These are phyloP conservation scores for Muscidifurax raptorellus DNA, from an alignment of 1,140 invertebrate genomes.

Conservation along the genomic window DNA sequence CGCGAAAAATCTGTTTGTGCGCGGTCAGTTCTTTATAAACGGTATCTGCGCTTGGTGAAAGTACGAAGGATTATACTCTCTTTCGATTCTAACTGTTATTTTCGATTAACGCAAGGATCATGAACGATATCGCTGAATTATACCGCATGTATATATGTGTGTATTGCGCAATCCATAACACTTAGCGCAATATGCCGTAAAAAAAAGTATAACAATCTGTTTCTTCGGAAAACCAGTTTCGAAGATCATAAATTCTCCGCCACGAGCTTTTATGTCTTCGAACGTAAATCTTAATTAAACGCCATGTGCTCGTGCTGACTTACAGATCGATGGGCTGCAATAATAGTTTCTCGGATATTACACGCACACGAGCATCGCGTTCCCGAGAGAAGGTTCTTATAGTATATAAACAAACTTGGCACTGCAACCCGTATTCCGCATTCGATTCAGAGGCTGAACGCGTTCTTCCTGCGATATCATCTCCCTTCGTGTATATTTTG, in stretches of 20 bases:
- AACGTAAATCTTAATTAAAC: background rate
- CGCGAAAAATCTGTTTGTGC: background rate
- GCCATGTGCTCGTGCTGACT: background rate
- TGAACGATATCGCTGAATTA: background rate
- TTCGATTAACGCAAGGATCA: too few relatives aligned
- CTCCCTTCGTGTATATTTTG: too few relatives aligned
- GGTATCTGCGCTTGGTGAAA: too few relatives aligned
- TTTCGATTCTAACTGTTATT: too few relatives aligned
- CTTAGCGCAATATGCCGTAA: background rate
- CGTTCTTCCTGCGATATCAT: too few relatives aligned
- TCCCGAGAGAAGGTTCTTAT: background rate
- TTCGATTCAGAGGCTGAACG: too few relatives aligned
- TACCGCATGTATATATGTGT: background rate
- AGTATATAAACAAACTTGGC: too few relatives aligned
- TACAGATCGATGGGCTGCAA: too few relatives aligned
- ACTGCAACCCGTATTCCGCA: background rate
- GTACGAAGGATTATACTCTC: too few relatives aligned
- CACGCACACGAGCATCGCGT: background rate
- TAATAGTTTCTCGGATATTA: background rate
- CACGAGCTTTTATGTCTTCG: background rate
- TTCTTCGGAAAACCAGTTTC: background rate
- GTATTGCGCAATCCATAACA: background rate
- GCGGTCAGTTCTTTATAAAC: too few relatives aligned
- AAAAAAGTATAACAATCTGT: background rate
- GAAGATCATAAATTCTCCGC: background rate